These are phyloP conservation scores for Malurus melanocephalus DNA, from an alignment of 2,113 vertebrate genomes.

Conservation along the genomic window DNA sequence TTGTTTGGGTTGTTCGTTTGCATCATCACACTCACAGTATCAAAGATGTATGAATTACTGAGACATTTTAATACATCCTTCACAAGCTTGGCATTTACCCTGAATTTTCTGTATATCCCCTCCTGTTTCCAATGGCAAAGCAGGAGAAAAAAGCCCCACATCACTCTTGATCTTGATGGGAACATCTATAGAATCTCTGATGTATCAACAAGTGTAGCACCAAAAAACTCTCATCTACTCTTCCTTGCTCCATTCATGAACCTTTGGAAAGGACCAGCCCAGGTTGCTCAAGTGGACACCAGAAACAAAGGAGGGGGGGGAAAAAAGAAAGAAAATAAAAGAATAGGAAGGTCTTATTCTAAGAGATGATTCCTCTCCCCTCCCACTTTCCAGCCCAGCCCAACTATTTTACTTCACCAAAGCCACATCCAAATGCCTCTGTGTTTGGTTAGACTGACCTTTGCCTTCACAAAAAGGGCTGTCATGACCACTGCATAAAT, in stretches of 20 bases:
- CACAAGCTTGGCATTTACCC: background rate
- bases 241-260: background rate
- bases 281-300: background rate
- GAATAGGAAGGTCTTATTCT: background rate
- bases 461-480: conserved; percentile 81
- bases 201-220: background rate
- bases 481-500: conserved; percentile 85
- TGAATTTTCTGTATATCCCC: background rate
- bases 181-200: background rate
- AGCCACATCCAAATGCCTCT: background rate
- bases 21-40: background rate
- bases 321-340: background rate
- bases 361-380: background rate
- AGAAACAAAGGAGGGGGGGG: accelerated
- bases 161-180: background rate
- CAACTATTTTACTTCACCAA: background rate
- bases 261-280: background rate
- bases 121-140: background rate
- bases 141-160: background rate
- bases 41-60: background rate
- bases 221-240: background rate
- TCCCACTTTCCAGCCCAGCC: background rate
- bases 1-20: background rate
- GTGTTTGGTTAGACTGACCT: conserved; percentile 70
- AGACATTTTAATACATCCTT: background rate